Evolutionary conservation across 2,113 vertebrate species (phyloP).

Genomic region (Anolis carolinensis): DNA sequence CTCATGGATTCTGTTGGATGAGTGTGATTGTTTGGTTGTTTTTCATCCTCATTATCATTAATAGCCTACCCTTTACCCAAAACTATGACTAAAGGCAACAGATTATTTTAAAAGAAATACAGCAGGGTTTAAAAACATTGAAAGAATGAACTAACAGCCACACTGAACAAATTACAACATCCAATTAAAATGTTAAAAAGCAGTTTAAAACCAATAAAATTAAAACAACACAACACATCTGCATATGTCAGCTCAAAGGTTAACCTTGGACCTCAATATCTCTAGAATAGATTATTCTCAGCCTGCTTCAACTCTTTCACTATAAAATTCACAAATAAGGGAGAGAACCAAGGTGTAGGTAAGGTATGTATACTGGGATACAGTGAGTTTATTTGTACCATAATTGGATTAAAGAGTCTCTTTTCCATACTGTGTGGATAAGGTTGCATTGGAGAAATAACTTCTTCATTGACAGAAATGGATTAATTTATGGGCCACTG

Average conservation of each 20-base stretch:
- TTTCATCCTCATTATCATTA: no score
- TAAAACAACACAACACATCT: no score
- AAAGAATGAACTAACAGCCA: no score
- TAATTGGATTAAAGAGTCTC: slow-evolving; percentile 79
- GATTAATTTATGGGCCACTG: slow-evolving; percentile 87
- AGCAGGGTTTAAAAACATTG: no score
- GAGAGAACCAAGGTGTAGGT: slow-evolving; percentile 9
- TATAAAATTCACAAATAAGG: slow-evolving; percentile 62
- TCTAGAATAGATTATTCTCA: slow-evolving; percentile 73
- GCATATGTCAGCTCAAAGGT: background rate
- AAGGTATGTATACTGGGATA: slow-evolving; percentile 27
- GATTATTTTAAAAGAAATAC: no score
- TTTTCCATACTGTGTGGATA: slow-evolving; percentile 64
- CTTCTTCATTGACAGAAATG: slow-evolving; percentile 82
- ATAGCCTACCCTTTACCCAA: no score
- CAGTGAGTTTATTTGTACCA: slow-evolving; percentile 72
- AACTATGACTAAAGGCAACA: no score
- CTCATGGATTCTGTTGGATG: background rate
- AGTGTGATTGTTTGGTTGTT: background rate
- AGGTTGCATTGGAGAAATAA: slow-evolving; percentile 70
- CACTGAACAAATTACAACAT: no score
- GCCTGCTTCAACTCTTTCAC: slow-evolving; percentile 58
- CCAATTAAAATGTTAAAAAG: no score
- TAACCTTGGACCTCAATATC: slow-evolving; percentile 70
- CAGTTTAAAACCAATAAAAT: no score